Percentiles rank a stretch among this genome's conserved stretches.
Conservation (phyloP, 2,113 vertebrate genomes). For the Butastur rufipennis region DNA sequence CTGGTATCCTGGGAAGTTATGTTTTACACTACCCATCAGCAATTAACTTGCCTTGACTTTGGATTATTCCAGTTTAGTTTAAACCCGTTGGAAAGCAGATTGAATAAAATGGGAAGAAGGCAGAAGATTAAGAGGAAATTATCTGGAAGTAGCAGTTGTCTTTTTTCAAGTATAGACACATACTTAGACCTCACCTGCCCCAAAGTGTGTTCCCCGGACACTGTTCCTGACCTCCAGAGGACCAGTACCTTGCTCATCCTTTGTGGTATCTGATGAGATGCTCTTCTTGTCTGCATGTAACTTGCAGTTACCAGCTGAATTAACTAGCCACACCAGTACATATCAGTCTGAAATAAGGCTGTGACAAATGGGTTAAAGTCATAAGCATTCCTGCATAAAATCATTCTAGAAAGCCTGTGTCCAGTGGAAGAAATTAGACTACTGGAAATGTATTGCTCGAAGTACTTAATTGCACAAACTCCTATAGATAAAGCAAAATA, state of each 20-base stretch:
- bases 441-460: neutral
- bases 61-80: neutral
- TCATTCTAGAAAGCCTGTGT: neutral
- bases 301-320: neutral
- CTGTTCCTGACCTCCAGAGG: neutral
- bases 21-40: neutral
- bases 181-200: neutral
- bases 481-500: neutral
- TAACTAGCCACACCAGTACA: neutral
- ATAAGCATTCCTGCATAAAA: neutral
- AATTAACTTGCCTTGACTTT: neutral
- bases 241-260: neutral
- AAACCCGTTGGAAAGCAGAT: neutral
- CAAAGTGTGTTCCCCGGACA: fast-evolving
- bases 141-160: neutral
- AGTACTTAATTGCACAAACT: slow-evolving; percentile 28
- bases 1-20: neutral
- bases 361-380: neutral
- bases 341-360: neutral
- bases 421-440: slow-evolving; percentile 23
- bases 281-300: neutral
- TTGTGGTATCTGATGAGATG: fast-evolving
- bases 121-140: neutral
- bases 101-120: neutral
- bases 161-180: neutral